These are phyloP conservation scores for Cotesia typhae DNA, from an alignment of 1,140 invertebrate species.

Conservation along the genomic window DNA sequence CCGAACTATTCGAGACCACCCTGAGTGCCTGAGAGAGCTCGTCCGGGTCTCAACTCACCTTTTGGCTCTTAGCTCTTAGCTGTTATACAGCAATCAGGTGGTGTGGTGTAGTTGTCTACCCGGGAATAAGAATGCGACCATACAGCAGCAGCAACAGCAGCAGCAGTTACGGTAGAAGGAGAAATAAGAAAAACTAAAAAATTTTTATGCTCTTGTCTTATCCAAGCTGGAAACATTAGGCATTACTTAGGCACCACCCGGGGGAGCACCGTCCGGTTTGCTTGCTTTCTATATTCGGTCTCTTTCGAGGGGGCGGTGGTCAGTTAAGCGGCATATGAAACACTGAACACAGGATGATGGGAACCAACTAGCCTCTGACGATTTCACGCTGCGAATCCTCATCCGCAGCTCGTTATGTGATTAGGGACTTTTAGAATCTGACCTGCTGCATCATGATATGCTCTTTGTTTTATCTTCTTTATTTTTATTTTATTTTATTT, in stretches of 20 bases:
- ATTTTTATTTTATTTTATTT: constrained; percentile 29
- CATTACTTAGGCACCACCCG: constrained; percentile 53
- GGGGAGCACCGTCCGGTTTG: constrained; percentile 30
- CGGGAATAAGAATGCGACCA: constrained; percentile 55
- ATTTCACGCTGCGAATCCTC: constrained; percentile 59
- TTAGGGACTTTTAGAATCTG: constrained; percentile 36
- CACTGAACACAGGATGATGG: constrained; percentile 36
- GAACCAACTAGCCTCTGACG: constrained; percentile 38
- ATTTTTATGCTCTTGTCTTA: constrained; percentile 55
- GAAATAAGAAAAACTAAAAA: constrained; percentile 49
- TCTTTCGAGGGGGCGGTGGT: constrained; percentile 17
- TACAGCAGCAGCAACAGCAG: constrained; percentile 34
- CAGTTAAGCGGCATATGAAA: background rate
- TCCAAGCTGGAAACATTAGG: constrained; percentile 53
- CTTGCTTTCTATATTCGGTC: background rate
- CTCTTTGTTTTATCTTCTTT: background rate
- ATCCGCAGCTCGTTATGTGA: constrained; percentile 51
- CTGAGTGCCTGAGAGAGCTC: constrained; percentile 47
- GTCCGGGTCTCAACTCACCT: constrained; percentile 30
- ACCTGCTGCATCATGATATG: background rate
- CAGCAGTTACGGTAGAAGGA: constrained; percentile 9
- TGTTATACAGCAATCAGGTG: constrained; percentile 53
- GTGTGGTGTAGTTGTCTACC: constrained; percentile 35
- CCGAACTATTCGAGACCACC: constrained; percentile 59
- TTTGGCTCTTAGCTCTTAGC: too few relatives aligned